phyloP scores from a whole-genome alignment of 2,888 invertebrate species.

The Eumacrocentrus americanus region DNA sequence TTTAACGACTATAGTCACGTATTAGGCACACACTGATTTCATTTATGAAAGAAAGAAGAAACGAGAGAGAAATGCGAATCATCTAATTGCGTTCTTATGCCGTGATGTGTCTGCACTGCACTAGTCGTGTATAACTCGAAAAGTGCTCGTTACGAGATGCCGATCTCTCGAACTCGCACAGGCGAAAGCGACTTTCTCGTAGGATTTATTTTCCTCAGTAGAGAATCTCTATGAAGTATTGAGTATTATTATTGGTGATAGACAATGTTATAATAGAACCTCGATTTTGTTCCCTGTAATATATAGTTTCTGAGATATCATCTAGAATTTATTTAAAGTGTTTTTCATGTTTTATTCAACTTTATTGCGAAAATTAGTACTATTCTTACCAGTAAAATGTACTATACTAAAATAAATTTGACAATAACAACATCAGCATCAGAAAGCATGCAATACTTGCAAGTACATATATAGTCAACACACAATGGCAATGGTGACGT shows the following conservation, averaged over 20 bases:
- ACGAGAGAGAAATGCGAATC: neutral
- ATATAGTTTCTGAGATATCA: neutral
- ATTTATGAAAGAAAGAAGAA: neutral
- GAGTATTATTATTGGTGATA: neutral
- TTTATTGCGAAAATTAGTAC: no score
- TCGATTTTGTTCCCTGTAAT: no score
- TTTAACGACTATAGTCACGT: slow-evolving; percentile 8
- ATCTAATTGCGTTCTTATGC: slow-evolving; percentile 9
- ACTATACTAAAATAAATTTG: no score
- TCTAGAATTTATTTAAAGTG: no score
- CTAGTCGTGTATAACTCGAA: neutral
- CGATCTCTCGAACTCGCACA: slow-evolving; percentile 17
- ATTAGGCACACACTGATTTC: neutral
- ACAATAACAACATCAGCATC: no score
- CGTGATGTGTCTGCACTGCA: neutral
- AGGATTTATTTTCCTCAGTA: slow-evolving; percentile 8
- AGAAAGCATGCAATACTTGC: no score
- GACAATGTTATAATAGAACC: no score
- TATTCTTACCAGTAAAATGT: no score
- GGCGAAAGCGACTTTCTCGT: slow-evolving; percentile 31
- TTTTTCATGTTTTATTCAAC: no score
- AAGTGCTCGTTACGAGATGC: slow-evolving; percentile 24
- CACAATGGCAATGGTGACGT: slow-evolving; percentile 20
- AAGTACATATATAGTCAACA: no score
- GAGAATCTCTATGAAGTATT: neutral